A percentile compares a stretch with the other conserved stretches of the same genome.
These are phyloP conservation scores for Aldrovandia affinis DNA, from an alignment of 2,797 vertebrate species.

Conservation along the genomic window DNA sequence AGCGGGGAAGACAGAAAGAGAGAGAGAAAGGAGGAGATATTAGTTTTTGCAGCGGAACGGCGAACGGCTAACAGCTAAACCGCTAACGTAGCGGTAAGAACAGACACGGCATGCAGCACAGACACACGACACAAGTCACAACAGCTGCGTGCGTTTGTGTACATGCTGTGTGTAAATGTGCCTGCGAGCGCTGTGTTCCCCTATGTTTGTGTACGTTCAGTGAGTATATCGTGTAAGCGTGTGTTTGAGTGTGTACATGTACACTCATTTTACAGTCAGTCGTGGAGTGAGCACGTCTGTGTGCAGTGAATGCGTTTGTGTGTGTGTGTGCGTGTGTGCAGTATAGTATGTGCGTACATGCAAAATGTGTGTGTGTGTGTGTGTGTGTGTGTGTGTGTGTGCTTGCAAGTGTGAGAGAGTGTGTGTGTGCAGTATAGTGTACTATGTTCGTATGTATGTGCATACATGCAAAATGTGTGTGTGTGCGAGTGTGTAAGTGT, in stretches of 20 bases:
- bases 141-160: background rate
- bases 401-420: no score
- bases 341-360: no score
- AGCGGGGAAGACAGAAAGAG: constrained; percentile 36
- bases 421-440: no score
- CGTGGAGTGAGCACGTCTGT: no score
- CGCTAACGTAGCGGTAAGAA: constrained; percentile 7
- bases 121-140: constrained; percentile 19
- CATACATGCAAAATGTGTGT: background rate
- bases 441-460: background rate
- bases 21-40: background rate
- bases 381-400: no score
- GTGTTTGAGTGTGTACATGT: background rate
- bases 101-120: constrained; percentile 32
- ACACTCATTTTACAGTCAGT: no score
- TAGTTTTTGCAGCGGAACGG: constrained; percentile 1
- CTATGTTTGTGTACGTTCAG: background rate
- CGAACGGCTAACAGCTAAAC: background rate
- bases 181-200: no score
- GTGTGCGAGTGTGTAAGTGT: background rate
- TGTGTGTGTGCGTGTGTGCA: no score
- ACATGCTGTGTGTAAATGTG: background rate
- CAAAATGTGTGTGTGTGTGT: no score
- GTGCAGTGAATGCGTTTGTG: no score
- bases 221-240: background rate